Evolutionary conservation across 2,888 invertebrate genomes (phyloP).

Genomic region (Aleiodes leptofemur): DNA sequence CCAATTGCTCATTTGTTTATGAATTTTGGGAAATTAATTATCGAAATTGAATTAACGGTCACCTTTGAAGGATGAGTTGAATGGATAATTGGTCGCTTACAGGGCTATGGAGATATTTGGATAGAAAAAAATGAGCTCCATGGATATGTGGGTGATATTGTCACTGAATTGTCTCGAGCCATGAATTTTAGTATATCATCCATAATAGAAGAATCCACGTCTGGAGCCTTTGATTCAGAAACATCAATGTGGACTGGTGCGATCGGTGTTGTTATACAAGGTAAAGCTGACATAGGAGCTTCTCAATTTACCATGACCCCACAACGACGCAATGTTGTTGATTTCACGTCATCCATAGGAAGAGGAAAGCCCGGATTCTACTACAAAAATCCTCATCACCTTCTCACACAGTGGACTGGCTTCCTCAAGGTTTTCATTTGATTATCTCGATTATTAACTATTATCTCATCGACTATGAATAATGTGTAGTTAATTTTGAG

Average conservation of each 20-base stretch:
- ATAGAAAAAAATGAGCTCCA: slow-evolving; percentile 50
- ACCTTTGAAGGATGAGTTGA: too few species aligned
- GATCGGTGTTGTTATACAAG: slow-evolving; percentile 56
- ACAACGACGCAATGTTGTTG: slow-evolving; percentile 58
- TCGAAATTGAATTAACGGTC: too few species aligned
- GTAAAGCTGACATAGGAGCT: slow-evolving; percentile 61
- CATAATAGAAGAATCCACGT: slow-evolving; percentile 41
- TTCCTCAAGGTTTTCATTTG: slow-evolving; percentile 61
- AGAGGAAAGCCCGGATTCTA: too few species aligned
- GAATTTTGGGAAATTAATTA: too few species aligned
- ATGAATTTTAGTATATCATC: slow-evolving; percentile 61
- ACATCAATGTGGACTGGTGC: slow-evolving; percentile 62
- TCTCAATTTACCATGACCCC: slow-evolving; percentile 63
- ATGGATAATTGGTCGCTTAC: too few species aligned
- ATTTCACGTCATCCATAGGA: too few species aligned
- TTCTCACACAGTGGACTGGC: too few species aligned
- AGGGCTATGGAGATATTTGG: slow-evolving; percentile 39
- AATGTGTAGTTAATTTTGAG: too few species aligned
- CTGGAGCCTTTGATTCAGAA: slow-evolving; percentile 57
- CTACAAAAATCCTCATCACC: too few species aligned
- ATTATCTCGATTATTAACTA: too few species aligned
- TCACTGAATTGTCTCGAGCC: slow-evolving; percentile 57
- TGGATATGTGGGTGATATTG: slow-evolving; percentile 59
- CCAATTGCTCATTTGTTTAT: too few species aligned
- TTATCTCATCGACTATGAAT: too few species aligned